Conservation (phyloP, 2,113 vertebrate species). For the Zosterops lateralis region DNA sequence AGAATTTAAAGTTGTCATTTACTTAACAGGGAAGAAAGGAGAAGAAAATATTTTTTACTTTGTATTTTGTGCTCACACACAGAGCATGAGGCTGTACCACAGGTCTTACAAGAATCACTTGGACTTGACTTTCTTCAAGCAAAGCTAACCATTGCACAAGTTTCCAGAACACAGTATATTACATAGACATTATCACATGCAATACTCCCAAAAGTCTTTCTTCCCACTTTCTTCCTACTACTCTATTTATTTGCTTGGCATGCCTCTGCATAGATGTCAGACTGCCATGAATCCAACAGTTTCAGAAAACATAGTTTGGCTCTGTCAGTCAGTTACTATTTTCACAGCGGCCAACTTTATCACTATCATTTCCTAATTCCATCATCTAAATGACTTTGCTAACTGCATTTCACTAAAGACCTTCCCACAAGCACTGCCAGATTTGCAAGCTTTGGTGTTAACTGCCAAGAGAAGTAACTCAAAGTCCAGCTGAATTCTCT, state of each 20-base stretch:
- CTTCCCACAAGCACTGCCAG: slow-evolving; percentile 34
- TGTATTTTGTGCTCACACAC: not conserved
- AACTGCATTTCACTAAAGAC: not conserved
- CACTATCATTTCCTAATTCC: slow-evolving; percentile 30
- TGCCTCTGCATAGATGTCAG: not conserved
- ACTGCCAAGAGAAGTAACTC: slow-evolving; percentile 23
- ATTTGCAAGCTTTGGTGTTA: not conserved
- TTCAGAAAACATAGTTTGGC: not conserved
- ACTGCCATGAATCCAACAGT: not conserved
- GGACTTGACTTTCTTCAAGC: not conserved
- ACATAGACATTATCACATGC: not conserved
- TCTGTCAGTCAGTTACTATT: not conserved
- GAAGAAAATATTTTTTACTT: not conserved
- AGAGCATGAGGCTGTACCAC: not conserved
- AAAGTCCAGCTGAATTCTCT: slow-evolving; percentile 19
- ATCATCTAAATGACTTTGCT: slow-evolving; percentile 7
- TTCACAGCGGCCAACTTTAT: slow-evolving; percentile 31
- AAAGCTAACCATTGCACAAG: not conserved
- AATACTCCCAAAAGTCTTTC: not conserved
- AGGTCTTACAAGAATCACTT: not conserved
- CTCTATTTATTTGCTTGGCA: not conserved
- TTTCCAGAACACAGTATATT: not conserved
- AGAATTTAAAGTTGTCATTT: not conserved
- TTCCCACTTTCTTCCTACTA: not conserved
- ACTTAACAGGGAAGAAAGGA: not conserved